Evolutionary conservation across 2,888 invertebrate species (phyloP).

Genomic region (Chelonus formosanus): DNA sequence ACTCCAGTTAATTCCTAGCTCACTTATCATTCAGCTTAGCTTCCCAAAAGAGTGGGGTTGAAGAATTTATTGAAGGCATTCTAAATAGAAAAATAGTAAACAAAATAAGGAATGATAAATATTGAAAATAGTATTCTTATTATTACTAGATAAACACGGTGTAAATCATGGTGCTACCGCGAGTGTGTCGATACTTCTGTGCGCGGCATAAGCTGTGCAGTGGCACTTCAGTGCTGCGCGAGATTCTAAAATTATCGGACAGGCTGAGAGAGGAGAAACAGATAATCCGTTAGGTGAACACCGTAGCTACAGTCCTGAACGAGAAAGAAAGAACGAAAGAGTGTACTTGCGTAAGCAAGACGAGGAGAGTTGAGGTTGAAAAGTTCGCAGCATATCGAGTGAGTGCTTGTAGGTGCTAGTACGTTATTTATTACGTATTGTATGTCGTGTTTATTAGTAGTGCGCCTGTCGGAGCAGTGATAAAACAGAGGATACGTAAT

Average conservation of each 20-base stretch:
- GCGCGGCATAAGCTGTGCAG: slow-evolving; percentile 61
- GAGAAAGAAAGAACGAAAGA: slow-evolving; percentile 9
- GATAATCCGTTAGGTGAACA: slow-evolving; percentile 44
- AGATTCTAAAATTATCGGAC: slow-evolving; percentile 61
- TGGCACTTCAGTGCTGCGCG: slow-evolving; percentile 39
- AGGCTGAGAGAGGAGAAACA: slow-evolving; percentile 39
- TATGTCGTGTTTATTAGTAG: slow-evolving; percentile 31
- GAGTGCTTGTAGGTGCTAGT: slow-evolving; percentile 42
- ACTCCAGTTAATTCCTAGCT: no score
- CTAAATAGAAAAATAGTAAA: no score
- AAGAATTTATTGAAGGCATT: no score
- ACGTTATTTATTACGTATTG: slow-evolving; percentile 52
- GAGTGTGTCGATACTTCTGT: slow-evolving; percentile 61
- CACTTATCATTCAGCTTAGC: no score
- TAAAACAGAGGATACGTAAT: slow-evolving; percentile 30
- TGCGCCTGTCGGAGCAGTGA: slow-evolving; percentile 40
- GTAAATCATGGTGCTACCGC: slow-evolving; percentile 15
- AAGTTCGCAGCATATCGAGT: slow-evolving; percentile 29
- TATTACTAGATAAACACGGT: no score
- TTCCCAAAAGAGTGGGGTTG: no score
- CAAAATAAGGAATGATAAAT: no score
- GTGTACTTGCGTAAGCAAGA: not conserved
- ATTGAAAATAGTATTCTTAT: no score
- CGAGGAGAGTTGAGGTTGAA: slow-evolving; percentile 30
- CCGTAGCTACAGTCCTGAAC: slow-evolving; percentile 1